Evolutionary conservation across 1,140 invertebrate species (phyloP).

Genomic region (Proctacanthus coquilletti): DNA sequence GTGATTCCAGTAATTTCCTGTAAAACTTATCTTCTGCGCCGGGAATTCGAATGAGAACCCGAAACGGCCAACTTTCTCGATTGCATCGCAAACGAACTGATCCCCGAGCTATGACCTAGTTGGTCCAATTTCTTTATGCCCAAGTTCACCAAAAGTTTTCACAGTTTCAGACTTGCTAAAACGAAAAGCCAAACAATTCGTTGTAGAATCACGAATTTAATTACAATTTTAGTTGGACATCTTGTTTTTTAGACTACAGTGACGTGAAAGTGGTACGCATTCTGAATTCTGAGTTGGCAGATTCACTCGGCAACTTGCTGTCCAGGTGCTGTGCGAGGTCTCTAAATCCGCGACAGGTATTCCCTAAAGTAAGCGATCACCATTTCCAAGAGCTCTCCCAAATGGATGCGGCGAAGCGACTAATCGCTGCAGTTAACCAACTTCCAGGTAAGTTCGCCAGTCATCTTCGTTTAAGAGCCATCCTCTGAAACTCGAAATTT

Average conservation of each 20-base stretch:
- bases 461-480: constrained; percentile 9
- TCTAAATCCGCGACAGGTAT: constrained; percentile 62
- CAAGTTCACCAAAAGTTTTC: too few species aligned
- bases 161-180: too few species aligned
- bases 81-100: too few species aligned
- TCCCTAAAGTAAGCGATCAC: constrained; percentile 41
- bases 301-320: constrained; percentile 84
- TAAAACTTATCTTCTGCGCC: too few species aligned
- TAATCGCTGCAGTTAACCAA: constrained; percentile 35
- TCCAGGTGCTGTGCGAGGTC: constrained; percentile 56
- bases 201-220: too few species aligned
- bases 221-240: too few species aligned
- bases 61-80: too few species aligned
- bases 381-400: constrained; percentile 31
- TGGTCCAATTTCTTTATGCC: too few species aligned
- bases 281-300: constrained; percentile 82
- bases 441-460: constrained; percentile 37
- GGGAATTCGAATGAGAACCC: too few species aligned
- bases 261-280: constrained; percentile 56
- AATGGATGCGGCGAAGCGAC: constrained; percentile 34
- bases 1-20: too few species aligned
- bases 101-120: too few species aligned
- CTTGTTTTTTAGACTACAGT: constrained; percentile 60
- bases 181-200: too few species aligned
- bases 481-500: not conserved